phyloP scores from a whole-genome alignment of 2,888 invertebrate species.

The Trichopoda pennipes region DNA sequence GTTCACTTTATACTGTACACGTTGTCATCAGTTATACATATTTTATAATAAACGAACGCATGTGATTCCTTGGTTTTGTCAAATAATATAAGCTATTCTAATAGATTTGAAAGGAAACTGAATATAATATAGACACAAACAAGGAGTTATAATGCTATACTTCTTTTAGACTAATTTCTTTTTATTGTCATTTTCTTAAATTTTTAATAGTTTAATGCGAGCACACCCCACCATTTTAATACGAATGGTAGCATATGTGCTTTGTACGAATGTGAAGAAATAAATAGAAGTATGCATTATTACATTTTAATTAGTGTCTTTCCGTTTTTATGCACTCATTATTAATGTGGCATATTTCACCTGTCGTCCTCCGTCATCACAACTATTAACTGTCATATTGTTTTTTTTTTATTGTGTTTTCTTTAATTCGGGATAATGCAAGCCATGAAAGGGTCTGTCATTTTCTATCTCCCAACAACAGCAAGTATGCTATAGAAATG shows the following conservation, averaged over 20 bases:
- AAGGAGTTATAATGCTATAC: background rate
- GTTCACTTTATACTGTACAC: no score
- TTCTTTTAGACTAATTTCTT: constrained; percentile 13
- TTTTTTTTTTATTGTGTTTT: background rate
- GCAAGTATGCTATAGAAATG: background rate
- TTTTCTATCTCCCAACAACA: constrained; percentile 13
- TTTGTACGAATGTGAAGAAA: background rate
- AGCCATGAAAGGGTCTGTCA: constrained; percentile 7
- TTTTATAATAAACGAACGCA: no score
- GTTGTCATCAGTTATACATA: no score
- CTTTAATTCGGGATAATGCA: background rate
- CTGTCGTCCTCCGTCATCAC: constrained; percentile 26
- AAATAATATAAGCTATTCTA: background rate
- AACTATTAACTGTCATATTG: constrained; percentile 27
- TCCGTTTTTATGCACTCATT: constrained; percentile 57
- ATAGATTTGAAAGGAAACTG: background rate
- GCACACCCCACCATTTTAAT: constrained; percentile 7
- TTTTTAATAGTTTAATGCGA: constrained; percentile 6
- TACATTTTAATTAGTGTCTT: constrained; percentile 66
- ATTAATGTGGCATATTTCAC: constrained; percentile 41
- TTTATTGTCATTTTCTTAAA: constrained; percentile 60
- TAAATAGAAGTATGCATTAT: constrained; percentile 46
- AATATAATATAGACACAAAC: background rate
- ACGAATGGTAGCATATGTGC: background rate
- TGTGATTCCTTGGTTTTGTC: background rate